These are phyloP conservation scores for Leucozona laternaria DNA, from an alignment of 2,888 invertebrate species.

Conservation along the genomic window DNA sequence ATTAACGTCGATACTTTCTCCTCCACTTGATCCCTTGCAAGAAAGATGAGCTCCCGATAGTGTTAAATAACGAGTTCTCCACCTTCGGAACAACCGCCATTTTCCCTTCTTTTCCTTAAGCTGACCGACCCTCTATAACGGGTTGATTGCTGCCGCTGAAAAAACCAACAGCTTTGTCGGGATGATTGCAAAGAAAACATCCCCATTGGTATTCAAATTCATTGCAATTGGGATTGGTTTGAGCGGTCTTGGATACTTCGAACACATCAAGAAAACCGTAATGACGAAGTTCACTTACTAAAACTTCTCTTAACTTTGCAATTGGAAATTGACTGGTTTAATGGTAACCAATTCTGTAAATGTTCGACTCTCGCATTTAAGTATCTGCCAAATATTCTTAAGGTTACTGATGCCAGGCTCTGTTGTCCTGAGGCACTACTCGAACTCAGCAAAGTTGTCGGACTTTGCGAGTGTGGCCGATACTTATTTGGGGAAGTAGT, in stretches of 20 bases:
- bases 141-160: slow-evolving; percentile 91
- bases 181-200: slow-evolving; percentile 96
- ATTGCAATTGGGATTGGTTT: slow-evolving; percentile 84
- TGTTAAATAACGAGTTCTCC: slow-evolving; percentile 97
- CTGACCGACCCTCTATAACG: slow-evolving; percentile 95
- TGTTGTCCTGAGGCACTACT: slow-evolving; percentile 87
- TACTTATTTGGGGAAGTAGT: slow-evolving; percentile 85
- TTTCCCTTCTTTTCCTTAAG: slow-evolving; percentile 96
- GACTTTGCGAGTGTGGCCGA: slow-evolving; percentile 85
- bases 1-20: slow-evolving; percentile 94
- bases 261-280: slow-evolving; percentile 97
- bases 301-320: slow-evolving; percentile 93
- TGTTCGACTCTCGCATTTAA: slow-evolving; percentile 95
- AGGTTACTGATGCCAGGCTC: slow-evolving; percentile 92
- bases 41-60: slow-evolving; percentile 96
- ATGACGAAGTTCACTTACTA: slow-evolving; percentile 93
- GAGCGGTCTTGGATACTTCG: slow-evolving; percentile 87
- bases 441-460: slow-evolving; percentile 83
- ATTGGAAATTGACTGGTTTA: slow-evolving; percentile 97
- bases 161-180: slow-evolving; percentile 94
- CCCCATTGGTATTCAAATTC: slow-evolving; percentile 88
- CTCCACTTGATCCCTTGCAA: slow-evolving; percentile 93
- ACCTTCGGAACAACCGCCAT: slow-evolving; percentile 95
- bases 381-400: slow-evolving; percentile 97
- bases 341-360: slow-evolving; percentile 96